These are phyloP conservation scores for Limnephilus auricula DNA, from an alignment of 2,888 invertebrate species.

Conservation along the genomic window DNA sequence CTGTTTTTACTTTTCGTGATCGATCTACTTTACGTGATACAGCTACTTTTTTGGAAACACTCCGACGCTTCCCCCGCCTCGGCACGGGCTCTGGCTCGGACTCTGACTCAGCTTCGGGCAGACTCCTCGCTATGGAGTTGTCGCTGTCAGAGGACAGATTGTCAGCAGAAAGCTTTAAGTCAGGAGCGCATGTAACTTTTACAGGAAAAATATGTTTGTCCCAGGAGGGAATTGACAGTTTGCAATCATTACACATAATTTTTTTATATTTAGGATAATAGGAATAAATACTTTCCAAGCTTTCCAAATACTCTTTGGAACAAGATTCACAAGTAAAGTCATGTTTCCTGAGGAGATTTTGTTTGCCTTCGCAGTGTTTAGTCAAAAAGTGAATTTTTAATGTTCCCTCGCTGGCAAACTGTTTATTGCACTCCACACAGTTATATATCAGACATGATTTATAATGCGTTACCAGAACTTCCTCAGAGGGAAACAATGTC, in stretches of 20 bases:
- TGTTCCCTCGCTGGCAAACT: conserved; percentile 35
- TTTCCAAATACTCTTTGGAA: conserved; percentile 2
- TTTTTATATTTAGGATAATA: conserved; percentile 8
- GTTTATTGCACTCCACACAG: conserved; percentile 25
- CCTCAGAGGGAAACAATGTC: neutral
- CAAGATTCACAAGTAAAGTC: conserved; percentile 46
- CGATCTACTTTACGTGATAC: too few species aligned
- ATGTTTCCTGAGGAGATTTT: conserved; percentile 36
- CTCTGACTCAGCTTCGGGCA: neutral
- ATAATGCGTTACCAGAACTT: neutral
- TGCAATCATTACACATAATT: conserved; percentile 14
- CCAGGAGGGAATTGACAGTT: neutral
- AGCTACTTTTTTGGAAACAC: neutral
- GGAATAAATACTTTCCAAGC: neutral
- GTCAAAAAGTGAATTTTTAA: conserved; percentile 31
- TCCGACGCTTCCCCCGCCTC: neutral
- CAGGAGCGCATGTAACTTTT: neutral
- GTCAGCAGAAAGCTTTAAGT: neutral
- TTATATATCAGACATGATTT: neutral
- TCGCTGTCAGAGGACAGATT: neutral
- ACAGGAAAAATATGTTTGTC: neutral
- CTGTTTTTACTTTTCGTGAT: neutral
- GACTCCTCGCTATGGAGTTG: neutral
- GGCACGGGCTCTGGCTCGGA: neutral
- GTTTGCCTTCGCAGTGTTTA: conserved; percentile 18